phyloP scores from a whole-genome alignment of 2,113 vertebrate species.

The Campylomormyrus tamandua region DNA sequence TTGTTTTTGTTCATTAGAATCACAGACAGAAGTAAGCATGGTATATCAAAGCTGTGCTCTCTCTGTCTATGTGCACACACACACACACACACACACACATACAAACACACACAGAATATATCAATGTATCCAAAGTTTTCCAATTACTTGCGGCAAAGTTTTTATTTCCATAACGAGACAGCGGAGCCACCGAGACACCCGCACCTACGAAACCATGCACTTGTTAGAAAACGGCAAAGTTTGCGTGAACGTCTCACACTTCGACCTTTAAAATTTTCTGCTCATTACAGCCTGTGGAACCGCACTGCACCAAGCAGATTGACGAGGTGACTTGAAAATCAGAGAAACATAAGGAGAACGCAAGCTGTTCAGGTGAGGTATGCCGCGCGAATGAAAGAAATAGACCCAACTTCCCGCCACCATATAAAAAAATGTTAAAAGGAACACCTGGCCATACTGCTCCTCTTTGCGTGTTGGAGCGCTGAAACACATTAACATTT shows the following conservation, averaged over 20 bases:
- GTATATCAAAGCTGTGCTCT: too few relatives aligned
- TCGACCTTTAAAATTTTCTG: not conserved
- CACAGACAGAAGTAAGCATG: not conserved
- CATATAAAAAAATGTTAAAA: not conserved
- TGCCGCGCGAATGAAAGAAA: not conserved
- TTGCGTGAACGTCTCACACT: not conserved
- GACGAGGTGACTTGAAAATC: conserved; percentile 9
- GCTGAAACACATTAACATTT: not conserved
- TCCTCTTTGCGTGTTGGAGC: not conserved
- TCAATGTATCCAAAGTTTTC: not conserved
- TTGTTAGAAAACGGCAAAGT: not conserved
- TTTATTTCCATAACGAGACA: conserved; percentile 2
- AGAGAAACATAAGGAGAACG: conserved; percentile 1
- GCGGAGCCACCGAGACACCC: not conserved
- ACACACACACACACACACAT: not conserved
- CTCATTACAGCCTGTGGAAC: not conserved
- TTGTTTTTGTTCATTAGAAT: not conserved
- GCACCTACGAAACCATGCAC: not conserved
- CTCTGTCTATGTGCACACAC: not conserved
- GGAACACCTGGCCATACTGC: not conserved
- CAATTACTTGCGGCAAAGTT: conserved; percentile 6
- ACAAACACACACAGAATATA: not conserved
- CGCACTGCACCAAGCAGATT: not conserved
- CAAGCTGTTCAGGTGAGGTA: conserved; percentile 7
- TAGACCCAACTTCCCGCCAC: not conserved